A percentile compares a stretch with the other conserved stretches of the same genome.
phyloP scores from a whole-genome alignment of 2,888 invertebrate genomes.

The Axea sp. region DNA sequence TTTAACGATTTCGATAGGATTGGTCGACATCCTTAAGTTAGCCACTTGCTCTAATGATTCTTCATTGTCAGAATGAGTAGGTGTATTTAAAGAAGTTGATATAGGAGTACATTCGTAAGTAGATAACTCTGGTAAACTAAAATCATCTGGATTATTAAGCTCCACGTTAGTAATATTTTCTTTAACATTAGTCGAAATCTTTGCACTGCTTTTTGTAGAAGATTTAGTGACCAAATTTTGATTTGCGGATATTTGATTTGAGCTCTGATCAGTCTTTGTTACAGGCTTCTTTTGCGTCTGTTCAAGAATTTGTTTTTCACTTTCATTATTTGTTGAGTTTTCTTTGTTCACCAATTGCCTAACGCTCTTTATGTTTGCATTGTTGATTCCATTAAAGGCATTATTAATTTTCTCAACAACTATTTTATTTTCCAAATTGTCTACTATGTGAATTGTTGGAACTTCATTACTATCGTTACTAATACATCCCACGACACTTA shows the following conservation, averaged over 20 bases:
- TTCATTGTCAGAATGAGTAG: constrained; percentile 77
- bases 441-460: constrained; percentile 76
- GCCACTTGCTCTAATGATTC: constrained; percentile 72
- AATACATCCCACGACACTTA: constrained; percentile 72
- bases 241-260: neutral
- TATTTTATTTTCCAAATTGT: constrained; percentile 71
- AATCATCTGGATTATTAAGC: constrained; percentile 75
- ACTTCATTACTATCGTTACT: constrained; percentile 70
- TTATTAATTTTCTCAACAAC: constrained; percentile 64
- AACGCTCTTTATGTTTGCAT: constrained; percentile 55
- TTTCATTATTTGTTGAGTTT: neutral
- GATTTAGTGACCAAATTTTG: neutral
- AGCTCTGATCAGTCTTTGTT: neutral
- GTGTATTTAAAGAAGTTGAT: constrained; percentile 77
- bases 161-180: constrained; percentile 65
- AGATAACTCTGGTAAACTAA: constrained; percentile 76
- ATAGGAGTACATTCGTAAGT: constrained; percentile 76
- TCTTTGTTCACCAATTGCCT: constrained; percentile 60
- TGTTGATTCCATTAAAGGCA: constrained; percentile 58
- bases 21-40: constrained; percentile 68
- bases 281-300: neutral
- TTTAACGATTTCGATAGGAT: constrained; percentile 76
- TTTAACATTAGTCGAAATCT: constrained; percentile 6
- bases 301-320: constrained; percentile 8
- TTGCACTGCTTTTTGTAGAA: neutral